Evolutionary conservation across 2,888 invertebrate species (phyloP).

Genomic region (Drosophila quinaria): DNA sequence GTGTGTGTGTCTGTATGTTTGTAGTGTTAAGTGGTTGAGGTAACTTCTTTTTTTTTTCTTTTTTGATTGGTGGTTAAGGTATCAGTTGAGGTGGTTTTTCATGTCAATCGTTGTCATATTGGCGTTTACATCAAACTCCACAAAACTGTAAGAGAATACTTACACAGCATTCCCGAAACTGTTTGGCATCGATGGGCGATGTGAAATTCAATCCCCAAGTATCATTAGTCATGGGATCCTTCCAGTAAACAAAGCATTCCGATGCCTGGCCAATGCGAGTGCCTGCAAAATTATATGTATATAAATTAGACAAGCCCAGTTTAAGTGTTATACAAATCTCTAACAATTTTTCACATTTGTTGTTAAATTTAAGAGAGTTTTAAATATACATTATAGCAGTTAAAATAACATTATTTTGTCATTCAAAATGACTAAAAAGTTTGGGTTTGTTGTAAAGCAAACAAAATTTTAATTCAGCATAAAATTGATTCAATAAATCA

Average conservation of each 20-base stretch:
- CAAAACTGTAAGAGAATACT: slow-evolving; percentile 88
- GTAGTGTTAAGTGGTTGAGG: slow-evolving; percentile 65
- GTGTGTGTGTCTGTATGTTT: slow-evolving; percentile 18
- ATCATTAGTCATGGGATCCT: slow-evolving; percentile 98
- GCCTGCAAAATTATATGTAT: slow-evolving; percentile 87
- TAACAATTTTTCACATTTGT: neutral
- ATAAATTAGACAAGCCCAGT: slow-evolving; percentile 30
- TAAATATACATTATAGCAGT: too few species aligned
- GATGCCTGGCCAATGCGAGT: slow-evolving; percentile 98
- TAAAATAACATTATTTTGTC: too few species aligned
- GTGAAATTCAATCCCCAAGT: slow-evolving; percentile 99
- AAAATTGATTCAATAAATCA: too few species aligned
- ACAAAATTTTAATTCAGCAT: too few species aligned
- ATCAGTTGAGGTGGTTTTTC: slow-evolving; percentile 71
- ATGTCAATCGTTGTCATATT: slow-evolving; percentile 41
- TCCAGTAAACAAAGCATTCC: slow-evolving; percentile 99
- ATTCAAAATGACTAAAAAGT: too few species aligned
- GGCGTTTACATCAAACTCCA: slow-evolving; percentile 13
- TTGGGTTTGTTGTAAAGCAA: too few species aligned
- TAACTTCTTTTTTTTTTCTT: slow-evolving; percentile 40
- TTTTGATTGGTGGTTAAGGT: slow-evolving; percentile 60
- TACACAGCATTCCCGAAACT: slow-evolving; percentile 98
- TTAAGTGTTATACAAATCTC: neutral
- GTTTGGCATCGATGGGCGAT: slow-evolving; percentile 98
- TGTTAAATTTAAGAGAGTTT: too few species aligned